These are phyloP conservation scores for Centrocercus urophasianus DNA, from an alignment of 2,113 vertebrate species.

Conservation along the genomic window DNA sequence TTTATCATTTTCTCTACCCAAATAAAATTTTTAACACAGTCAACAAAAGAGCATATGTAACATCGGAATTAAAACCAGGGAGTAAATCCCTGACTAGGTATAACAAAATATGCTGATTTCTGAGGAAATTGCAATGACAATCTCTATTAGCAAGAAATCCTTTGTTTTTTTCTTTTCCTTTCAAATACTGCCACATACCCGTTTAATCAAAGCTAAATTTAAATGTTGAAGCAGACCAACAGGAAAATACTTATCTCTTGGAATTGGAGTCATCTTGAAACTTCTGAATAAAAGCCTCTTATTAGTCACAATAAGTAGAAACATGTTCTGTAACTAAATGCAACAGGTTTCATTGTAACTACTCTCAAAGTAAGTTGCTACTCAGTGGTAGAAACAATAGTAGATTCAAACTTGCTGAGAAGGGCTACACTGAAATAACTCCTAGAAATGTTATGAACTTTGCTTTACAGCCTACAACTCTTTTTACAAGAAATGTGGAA, in stretches of 20 bases:
- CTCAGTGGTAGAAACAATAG: background rate
- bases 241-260: background rate
- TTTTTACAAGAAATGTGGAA: constrained; percentile 83
- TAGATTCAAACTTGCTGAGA: constrained; percentile 6
- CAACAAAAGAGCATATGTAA: background rate
- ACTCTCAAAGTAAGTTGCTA: background rate
- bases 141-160: background rate
- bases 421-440: constrained; percentile 29
- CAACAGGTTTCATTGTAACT: background rate
- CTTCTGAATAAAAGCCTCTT: background rate
- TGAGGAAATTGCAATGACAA: background rate
- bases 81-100: background rate
- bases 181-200: background rate
- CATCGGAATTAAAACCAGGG: background rate
- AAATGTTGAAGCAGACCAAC: background rate
- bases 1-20: constrained; percentile 21
- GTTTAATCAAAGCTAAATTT: background rate
- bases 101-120: background rate
- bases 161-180: constrained; percentile 5
- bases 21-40: background rate
- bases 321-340: background rate
- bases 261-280: background rate
- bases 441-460: constrained; percentile 45
- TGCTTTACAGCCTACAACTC: constrained; percentile 22
- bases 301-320: background rate